These are phyloP conservation scores for Oopsacas minuta DNA, from an alignment of 37 sponge, comb jelly and placozoan genomes.

Conservation along the genomic window DNA sequence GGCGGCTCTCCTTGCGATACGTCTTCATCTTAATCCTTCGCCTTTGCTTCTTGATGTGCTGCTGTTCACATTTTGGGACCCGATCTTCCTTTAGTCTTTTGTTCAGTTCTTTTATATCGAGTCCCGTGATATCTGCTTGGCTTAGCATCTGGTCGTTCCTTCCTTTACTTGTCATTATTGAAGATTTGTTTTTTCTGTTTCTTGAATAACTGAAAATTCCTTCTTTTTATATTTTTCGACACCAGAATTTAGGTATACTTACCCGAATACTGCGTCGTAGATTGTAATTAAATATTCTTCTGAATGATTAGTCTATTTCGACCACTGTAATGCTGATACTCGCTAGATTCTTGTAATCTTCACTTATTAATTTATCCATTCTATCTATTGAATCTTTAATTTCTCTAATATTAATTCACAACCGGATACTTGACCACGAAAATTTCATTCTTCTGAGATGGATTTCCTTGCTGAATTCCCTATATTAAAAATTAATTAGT, in stretches of 20 bases:
- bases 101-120: background rate
- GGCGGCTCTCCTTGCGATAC: background rate
- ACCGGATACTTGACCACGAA: background rate
- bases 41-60: background rate
- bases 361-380: background rate
- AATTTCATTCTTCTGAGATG: background rate
- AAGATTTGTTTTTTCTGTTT: background rate
- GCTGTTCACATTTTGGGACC: background rate
- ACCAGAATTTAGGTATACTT: background rate
- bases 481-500: too few species aligned
- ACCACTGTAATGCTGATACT: background rate
- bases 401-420: background rate
- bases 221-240: background rate
- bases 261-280: background rate
- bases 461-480: too few species aligned
- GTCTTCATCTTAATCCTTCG: constrained; percentile 1
- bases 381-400: background rate
- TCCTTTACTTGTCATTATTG: background rate
- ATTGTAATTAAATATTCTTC: background rate
- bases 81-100: background rate
- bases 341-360: background rate
- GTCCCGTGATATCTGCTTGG: background rate
- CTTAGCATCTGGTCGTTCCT: background rate
- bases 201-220: too few species aligned
- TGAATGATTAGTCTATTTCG: background rate